Base-by-base conservation (phyloP, 1,140 invertebrate genomes). In the Octopus sinensis region DNA sequence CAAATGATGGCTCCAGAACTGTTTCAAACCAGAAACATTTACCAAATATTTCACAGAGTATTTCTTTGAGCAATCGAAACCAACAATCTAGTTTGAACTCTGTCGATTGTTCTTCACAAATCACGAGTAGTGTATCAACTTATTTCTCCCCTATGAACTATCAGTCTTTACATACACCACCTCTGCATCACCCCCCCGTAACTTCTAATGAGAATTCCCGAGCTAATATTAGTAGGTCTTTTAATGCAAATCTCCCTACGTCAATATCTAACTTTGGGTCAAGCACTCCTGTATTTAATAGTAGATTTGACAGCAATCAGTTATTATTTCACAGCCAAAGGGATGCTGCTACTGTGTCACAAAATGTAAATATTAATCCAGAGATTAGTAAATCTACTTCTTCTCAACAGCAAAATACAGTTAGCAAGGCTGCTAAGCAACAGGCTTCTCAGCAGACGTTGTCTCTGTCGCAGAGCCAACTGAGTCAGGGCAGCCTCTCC, bases 121-220 rank as follows among this genome's bases (percentile, higher is more conserved):
- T 77, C 43, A 77, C 76, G 0, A 77, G 76, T 53, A 81, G 51
- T 82, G 81, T 54, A 78, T 83, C 83, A 54, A 71, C 71, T 52
- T 79, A 53, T 76, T 81, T 77, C 56, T 73, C 17, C 30, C 80
- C 43, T 71, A 71, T 76, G 79, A 80, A 76, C 75, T 80, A 30
- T 30, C 80, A 78, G 52, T 82, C 83, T 73, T 75, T 85, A 73
- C 83, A 84, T 73, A 84, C 85, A 52, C 83, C 84, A 78, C 84
- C 84, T 43, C 52, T 86, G 43, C 83, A 84, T 81, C 85, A 85
- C 76, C 85, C 84, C 79, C 84, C 82, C 73, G 77, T 84, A 73
- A 84, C 83, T 80, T 78, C 82, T 12, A 75, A 77, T 73, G 83
- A 87, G 76, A 78, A 82, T 78, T n/a, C 62, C 12, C 73, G 81